phyloP scores from a whole-genome alignment of 2,113 vertebrate genomes.

The Anser cygnoides region DNA sequence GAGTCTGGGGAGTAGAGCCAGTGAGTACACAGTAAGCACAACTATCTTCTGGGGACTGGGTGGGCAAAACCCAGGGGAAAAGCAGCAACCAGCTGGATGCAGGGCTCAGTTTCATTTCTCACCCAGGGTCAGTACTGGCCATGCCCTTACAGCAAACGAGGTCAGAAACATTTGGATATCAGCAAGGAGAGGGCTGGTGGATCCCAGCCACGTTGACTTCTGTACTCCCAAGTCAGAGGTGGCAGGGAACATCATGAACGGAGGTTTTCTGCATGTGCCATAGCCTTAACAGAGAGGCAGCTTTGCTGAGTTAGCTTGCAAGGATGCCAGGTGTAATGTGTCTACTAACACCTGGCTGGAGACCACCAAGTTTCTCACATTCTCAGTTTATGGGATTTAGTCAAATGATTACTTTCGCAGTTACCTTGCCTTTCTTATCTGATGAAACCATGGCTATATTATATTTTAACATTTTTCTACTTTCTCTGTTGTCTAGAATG shows the following conservation, averaged over 20 bases:
- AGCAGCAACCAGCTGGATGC: background rate
- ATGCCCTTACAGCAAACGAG: background rate
- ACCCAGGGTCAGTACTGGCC: background rate
- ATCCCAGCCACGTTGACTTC: fast-evolving
- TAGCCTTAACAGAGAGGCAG: background rate
- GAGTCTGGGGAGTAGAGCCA: background rate
- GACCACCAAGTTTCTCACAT: background rate
- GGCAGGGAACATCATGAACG: background rate
- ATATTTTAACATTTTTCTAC: background rate
- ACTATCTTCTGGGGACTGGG: fast-evolving
- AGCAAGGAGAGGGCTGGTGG: background rate
- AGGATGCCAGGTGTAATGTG: background rate
- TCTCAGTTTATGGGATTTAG: background rate
- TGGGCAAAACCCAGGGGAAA: background rate
- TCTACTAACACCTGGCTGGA: background rate
- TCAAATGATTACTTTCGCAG: background rate
- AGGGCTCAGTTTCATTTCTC: background rate
- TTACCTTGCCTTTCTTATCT: slow-evolving; percentile 27
- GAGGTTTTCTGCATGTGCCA: background rate
- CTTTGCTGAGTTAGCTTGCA: background rate
- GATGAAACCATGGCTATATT: background rate
- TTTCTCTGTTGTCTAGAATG: slow-evolving; percentile 28
- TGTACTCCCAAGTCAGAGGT: background rate
- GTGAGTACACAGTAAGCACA: background rate
- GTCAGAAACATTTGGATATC: background rate